Base-by-base conservation (phyloP, 2,113 vertebrate genomes). In the Dolichotis patagonum region DNA sequence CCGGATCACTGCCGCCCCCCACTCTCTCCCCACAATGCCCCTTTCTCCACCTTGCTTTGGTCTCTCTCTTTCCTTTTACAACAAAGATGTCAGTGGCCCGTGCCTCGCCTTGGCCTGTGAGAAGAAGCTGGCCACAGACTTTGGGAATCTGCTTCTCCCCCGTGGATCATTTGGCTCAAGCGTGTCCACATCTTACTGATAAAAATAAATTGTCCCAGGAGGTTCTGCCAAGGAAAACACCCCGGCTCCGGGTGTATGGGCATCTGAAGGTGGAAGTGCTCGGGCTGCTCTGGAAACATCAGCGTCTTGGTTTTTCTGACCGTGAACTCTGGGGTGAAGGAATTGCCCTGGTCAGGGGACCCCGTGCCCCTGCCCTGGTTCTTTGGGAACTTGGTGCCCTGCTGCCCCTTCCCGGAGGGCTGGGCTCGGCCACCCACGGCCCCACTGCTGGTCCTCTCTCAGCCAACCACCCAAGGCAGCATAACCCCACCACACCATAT, bases 191-290 rank as follows among this genome's bases (percentile, higher is more conserved):
- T 97, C 98, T 96, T 96, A 88, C 69, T 96, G 98, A 97, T 98
- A 98, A 98, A 98, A 98, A 98, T 98, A 98, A 98, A 98, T 90
- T 95, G 94, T 98, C 96, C 97, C 86, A 41, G 97, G 97, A 98
- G 93, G 26, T 88, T 90, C 97, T 95, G 98, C 98, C 98, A 98
- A 98, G 77, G 95, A 87, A 98, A 98, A 97, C 97, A 98, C 73
- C 92, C 92, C 85, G 77, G 97, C 81, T 96, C 96, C 97, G 97
- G 94, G 89, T 52, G 77, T 77, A 85, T 35, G 80, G 85, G 90
- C 32, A 17, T 94, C 98, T 97, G 90, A 90, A 96, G 97, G 97
- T 83, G 96, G 97, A 98, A 96, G 90, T 95, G 94, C 97, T 98
- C 90, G 24, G 96, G 94, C 85, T 96, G 96, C 83, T 98, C 95